Conservation (phyloP, 2,113 vertebrate species). For the Pterocles orientalis region DNA sequence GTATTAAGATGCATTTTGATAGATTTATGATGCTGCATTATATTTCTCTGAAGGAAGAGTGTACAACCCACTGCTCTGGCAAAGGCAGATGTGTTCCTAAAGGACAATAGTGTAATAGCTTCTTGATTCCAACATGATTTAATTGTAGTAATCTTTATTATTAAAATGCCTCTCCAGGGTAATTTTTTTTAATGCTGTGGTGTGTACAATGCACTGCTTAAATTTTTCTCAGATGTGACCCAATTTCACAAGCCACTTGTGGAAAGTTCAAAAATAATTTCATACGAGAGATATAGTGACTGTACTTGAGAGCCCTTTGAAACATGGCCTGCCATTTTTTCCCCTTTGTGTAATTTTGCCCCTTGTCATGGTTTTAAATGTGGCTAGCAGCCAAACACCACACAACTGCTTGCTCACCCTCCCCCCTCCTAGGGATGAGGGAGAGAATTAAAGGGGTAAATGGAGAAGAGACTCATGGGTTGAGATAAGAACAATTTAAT, state of each 20-base stretch:
- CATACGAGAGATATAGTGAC: background rate
- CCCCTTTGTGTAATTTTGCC: background rate
- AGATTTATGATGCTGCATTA: background rate
- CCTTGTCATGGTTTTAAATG: background rate
- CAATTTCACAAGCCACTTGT: background rate
- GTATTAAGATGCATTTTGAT: background rate
- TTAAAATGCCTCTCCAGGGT: background rate
- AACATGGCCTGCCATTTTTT: background rate
- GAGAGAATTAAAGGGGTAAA: no score
- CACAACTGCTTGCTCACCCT: no score
- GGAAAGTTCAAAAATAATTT: background rate
- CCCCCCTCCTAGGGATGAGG: no score
- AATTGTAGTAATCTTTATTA: background rate
- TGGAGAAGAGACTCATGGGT: no score
- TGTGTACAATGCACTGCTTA: background rate
- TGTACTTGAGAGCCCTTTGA: background rate
- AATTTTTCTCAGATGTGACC: background rate
- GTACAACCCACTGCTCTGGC: background rate
- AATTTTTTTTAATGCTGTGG: background rate
- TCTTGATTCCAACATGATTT: background rate
- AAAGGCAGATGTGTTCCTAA: background rate
- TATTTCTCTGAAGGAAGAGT: background rate
- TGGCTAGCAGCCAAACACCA: no score
- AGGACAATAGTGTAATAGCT: background rate
- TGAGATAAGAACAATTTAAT: no score